A percentile compares a stretch with the other conserved stretches of the same genome.
These are phyloP conservation scores for Falco biarmicus DNA, from an alignment of 2,797 vertebrate genomes.

Conservation along the genomic window DNA sequence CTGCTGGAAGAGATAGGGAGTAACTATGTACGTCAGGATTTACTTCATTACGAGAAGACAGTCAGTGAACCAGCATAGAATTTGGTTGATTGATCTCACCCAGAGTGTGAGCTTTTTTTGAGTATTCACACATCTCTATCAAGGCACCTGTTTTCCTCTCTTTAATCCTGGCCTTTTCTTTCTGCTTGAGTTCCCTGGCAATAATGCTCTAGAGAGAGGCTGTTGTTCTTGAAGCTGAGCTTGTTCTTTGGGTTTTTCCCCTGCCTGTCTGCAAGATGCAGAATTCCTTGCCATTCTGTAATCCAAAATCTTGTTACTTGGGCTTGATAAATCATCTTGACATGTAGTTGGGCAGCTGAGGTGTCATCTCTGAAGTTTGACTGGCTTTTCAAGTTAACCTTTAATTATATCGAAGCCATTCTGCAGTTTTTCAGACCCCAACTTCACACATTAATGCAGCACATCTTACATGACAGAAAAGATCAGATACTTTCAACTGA, in stretches of 20 bases:
- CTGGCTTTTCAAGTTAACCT: conserved; percentile 34
- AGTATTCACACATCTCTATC: not conserved
- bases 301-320: not conserved
- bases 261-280: not conserved
- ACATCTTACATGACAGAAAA: not conserved
- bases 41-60: not conserved
- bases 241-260: not conserved
- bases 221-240: not conserved
- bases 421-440: not conserved
- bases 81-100: not conserved
- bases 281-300: not conserved
- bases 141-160: not conserved
- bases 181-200: not conserved
- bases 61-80: not conserved
- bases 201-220: not conserved
- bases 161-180: not conserved
- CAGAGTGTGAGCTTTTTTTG: not conserved
- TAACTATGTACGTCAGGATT: fast-evolving
- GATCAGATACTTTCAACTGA: not conserved
- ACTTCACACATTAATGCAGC: not conserved
- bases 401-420: not conserved
- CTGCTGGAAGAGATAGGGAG: not conserved
- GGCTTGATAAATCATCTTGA: conserved; percentile 17
- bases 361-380: not conserved
- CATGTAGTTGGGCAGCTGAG: not conserved